Evolutionary conservation across 2,888 invertebrate species (phyloP).

Genomic region (Anoplius nigerrimus): DNA sequence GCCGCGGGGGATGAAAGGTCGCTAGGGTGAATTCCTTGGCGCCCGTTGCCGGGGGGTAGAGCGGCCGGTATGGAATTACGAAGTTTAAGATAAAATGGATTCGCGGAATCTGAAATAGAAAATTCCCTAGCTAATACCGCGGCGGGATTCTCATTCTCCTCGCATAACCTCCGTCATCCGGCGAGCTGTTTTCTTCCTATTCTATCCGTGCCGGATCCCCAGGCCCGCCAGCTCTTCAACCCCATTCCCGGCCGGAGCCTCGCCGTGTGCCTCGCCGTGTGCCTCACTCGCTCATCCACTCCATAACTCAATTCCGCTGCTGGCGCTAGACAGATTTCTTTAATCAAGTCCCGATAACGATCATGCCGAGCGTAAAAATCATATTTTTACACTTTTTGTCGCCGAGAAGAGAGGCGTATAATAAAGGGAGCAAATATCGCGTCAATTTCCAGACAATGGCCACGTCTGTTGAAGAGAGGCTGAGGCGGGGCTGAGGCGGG

Average conservation of each 20-base stretch:
- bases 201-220: conserved; percentile 23
- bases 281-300: not conserved
- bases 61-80: conserved; percentile 57
- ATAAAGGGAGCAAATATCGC: no score
- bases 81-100: conserved; percentile 66
- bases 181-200: conserved; percentile 48
- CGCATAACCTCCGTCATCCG: conserved; percentile 52
- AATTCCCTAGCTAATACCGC: conserved; percentile 63
- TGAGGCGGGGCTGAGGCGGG: no score
- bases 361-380: no score
- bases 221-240: not conserved
- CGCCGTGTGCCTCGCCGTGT: conserved; percentile 14
- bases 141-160: conserved; percentile 53
- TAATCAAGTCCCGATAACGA: no score
- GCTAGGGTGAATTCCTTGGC: conserved; percentile 53
- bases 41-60: conserved; percentile 26
- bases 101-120: conserved; percentile 66
- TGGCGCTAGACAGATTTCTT: not conserved
- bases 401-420: no score
- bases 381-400: no score
- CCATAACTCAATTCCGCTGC: not conserved
- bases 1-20: conserved; percentile 48
- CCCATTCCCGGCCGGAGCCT: conserved; percentile 33
- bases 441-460: no score
- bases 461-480: no score